A percentile compares a stretch with the other conserved stretches of the same genome.
Evolutionary conservation across 2,888 invertebrate genomes (phyloP).

Genomic region (Nomada lathburiana): DNA sequence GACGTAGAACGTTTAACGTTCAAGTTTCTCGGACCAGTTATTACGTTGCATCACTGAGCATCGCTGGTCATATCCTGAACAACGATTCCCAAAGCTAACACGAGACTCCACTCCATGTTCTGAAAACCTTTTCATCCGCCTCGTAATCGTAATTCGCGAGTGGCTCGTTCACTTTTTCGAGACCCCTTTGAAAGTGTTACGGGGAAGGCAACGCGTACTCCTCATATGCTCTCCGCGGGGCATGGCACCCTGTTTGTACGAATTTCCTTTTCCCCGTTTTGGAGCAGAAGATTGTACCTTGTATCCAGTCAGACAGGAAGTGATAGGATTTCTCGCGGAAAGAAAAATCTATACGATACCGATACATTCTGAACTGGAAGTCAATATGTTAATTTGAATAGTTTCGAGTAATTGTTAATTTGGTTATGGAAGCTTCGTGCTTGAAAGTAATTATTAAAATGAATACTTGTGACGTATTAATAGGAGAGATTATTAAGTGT

Average conservation of each 20-base stretch:
- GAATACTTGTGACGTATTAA: too few species aligned
- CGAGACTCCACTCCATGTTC: conserved; percentile 27
- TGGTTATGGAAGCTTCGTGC: too few species aligned
- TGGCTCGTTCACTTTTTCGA: conserved; percentile 48
- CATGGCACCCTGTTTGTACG: not conserved
- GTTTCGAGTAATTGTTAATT: too few species aligned
- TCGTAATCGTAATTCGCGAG: conserved; percentile 54
- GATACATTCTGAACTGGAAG: too few species aligned
- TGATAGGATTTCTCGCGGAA: not conserved
- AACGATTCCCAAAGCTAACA: conserved; percentile 59
- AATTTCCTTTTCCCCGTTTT: not conserved
- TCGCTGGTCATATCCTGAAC: conserved; percentile 31
- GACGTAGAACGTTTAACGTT: conserved; percentile 52
- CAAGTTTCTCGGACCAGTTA: conserved; percentile 61
- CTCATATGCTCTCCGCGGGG: not conserved
- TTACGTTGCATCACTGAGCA: conserved; percentile 49
- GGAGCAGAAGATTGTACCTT: not conserved
- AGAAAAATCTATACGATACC: not conserved
- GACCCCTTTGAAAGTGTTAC: conserved; percentile 34
- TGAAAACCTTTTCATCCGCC: conserved; percentile 41
- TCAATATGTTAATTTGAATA: too few species aligned
- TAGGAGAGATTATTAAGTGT: too few species aligned
- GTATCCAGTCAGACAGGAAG: not conserved
- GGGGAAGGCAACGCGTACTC: conserved; percentile 4
- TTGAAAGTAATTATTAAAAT: too few species aligned